Conservation (phyloP, 2,888 invertebrate species). For the Drosophila melanocephala region DNA sequence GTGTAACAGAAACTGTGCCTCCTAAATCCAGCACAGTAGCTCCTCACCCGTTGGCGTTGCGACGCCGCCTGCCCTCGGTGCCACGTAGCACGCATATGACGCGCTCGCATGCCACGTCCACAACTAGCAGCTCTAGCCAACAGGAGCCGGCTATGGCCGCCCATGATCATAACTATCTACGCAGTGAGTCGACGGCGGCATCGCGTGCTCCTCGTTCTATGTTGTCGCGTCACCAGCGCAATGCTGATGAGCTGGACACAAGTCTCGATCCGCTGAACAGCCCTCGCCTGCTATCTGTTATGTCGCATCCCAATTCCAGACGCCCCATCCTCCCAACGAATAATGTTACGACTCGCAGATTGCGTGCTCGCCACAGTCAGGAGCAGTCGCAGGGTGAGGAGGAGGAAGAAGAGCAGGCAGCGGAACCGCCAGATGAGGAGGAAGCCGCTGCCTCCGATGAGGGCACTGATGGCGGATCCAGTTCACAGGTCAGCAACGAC, state of each 20-base stretch:
- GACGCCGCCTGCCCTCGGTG: slow-evolving; percentile 64
- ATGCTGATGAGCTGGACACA: slow-evolving; percentile 84
- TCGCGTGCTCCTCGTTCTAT: slow-evolving; percentile 82
- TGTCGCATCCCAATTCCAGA: slow-evolving; percentile 78
- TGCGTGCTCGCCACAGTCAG: slow-evolving; percentile 80
- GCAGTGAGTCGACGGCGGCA: slow-evolving; percentile 77
- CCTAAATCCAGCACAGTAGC: slow-evolving; percentile 47
- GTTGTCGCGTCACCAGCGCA: slow-evolving; percentile 85
- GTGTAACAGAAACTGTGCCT: slow-evolving; percentile 55
- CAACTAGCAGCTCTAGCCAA: slow-evolving; percentile 56
- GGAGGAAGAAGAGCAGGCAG: slow-evolving; percentile 51
- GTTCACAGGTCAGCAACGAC: slow-evolving; percentile 53
- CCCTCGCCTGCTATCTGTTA: slow-evolving; percentile 59
- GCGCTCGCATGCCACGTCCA: slow-evolving; percentile 83
- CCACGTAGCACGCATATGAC: slow-evolving; percentile 77
- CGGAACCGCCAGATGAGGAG: slow-evolving; percentile 58
- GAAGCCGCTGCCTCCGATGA: slow-evolving; percentile 81
- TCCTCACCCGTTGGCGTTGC: slow-evolving; percentile 75
- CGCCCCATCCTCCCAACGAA: slow-evolving; percentile 78
- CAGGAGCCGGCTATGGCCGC: slow-evolving; percentile 57
- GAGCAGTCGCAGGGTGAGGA: slow-evolving; percentile 71
- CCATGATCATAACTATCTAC: slow-evolving; percentile 85
- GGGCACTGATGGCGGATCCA: slow-evolving; percentile 83
- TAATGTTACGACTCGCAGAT: slow-evolving; percentile 60
- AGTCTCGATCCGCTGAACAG: slow-evolving; percentile 77